Evolutionary conservation across 1,140 invertebrate genomes (phyloP), one percentile per base, ranked within the genome.

Genomic region (Solenopsis fugax): DNA sequence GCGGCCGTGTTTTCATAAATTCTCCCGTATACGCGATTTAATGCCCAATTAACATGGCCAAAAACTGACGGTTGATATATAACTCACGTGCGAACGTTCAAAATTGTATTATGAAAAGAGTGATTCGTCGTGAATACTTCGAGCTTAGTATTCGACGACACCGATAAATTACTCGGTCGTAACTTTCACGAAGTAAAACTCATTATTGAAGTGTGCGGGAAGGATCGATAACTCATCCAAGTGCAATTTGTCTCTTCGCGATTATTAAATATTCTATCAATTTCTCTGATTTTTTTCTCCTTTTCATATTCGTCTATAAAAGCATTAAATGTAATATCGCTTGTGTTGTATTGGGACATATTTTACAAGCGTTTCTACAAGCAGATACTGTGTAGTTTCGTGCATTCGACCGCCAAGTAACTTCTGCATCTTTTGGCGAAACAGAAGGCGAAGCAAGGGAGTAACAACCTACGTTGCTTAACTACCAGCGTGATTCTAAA

Each of bases 181-280:
- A 84, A 48, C 54, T 84, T 45, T 48, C 41, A 29, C 21, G 24
- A 81, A 48, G 69, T 84, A 50, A 82, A 37, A 73, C 45, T 73
- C n/a, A 10, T 34, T 12, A 69, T 37, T n/a, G 29, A 56, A 45
- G 10, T 56, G 18, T n/a, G 21, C n/a, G 10, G 12, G n/a, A n/a
- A 67, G 12, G 29, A 60, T 62, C 37, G 54, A 84, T 71, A 13
- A 48, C 13, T 84, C 41, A 41, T 72, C n/a, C 41, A 75, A 75
- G 37, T 73, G 3, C n/a, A 72, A 41, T 73, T 16, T n/a, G 21
- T 29, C 5, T 60, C 41, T 21, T 58, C 16, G 18, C n/a, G 62
- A 56, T 73, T 48, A 82, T 50, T 65, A 78, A 78, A 37, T 78
- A 64, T 81, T 81, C 2, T 37, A 52, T 82, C 56, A 82, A 58